These are phyloP conservation scores for Cosmia trapezina DNA, from an alignment of 2,888 invertebrate genomes.

Conservation along the genomic window DNA sequence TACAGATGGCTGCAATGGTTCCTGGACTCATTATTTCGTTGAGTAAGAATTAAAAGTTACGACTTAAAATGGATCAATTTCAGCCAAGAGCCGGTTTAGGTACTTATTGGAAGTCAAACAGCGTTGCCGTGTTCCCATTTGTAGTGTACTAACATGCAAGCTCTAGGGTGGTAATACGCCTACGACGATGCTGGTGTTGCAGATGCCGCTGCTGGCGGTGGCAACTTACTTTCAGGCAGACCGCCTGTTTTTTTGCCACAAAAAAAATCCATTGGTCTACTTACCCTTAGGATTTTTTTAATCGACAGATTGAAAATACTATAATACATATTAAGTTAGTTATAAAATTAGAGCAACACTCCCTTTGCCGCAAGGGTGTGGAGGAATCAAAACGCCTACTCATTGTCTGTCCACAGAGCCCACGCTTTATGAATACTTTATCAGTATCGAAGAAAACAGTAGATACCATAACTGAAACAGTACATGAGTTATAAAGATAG, in stretches of 20 bases:
- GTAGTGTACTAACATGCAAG: no score
- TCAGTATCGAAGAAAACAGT: constrained; percentile 17
- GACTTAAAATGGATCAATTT: not conserved
- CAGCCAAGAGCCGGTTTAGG: not conserved
- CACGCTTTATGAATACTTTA: constrained; percentile 50
- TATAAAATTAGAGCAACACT: constrained; percentile 48
- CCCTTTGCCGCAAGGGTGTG: constrained; percentile 54
- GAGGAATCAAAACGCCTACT: constrained; percentile 58
- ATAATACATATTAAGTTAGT: constrained; percentile 20
- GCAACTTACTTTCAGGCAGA: not conserved
- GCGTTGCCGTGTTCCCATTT: not conserved
- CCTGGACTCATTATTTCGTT: not conserved
- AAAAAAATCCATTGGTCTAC: no score
- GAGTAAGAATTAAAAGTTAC: not conserved
- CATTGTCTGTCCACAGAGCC: constrained; percentile 46
- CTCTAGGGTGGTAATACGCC: no score
- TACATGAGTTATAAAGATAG: constrained; percentile 25
- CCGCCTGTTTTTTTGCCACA: no score
- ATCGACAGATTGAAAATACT: not conserved
- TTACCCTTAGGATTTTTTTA: not conserved
- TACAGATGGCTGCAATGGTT: not conserved
- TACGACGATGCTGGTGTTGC: no score
- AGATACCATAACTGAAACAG: not conserved
- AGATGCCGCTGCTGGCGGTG: not conserved
- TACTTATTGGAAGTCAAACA: not conserved